Evolutionary conservation across 2,113 vertebrate species (phyloP), one percentile per base, ranked within the genome.

Genomic region (Cryptoleucopteryx plumbea): DNA sequence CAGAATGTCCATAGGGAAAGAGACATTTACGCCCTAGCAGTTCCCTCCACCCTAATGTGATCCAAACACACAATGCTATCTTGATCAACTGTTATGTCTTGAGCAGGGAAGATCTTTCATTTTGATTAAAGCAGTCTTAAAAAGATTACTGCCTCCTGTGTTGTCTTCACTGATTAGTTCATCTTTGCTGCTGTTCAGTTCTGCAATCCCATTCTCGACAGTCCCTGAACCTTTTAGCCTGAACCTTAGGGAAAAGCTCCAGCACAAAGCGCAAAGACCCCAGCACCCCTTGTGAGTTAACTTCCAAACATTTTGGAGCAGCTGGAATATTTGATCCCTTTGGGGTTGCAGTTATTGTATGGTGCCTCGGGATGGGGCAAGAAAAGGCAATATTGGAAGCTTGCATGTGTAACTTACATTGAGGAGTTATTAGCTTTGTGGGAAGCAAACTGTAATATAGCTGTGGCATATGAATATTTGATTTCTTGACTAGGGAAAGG

Each of bases 201-300:
- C 53, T 77, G 40, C 48, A 87, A 2, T 74, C 14, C 4, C 20
- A 8, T 6, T 67, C 36, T 75, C 1, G 1, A 16, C 27, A 42
- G 12, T 8, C 6, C 10, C 9, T 32, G 32, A 65, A 56, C 1
- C 1, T 20, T 70, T 53, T 22, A 62, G 11, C 3, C 0, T 48
- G 47, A 47, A 47, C 47, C 19, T 55, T 47, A 65, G 36, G 16
- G n/a, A 61, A 88, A 81, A 73, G 1, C 13, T 78, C 23, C n/a
- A 66, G 5, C 11, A 55, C 0, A 1, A 86, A 62, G 13, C 29
- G 7, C 38, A n/a, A 78, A 63, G 55, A 84, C 18, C 8, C 15
- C 15, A 23, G 13, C 25, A 19, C 16, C 29, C 52, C 12, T 47
- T 66, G 4, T 27, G 16, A 62, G 8, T 50, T 27, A 52, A 52